Evolutionary conservation across 2,797 vertebrate species (phyloP).

Genomic region (Enteromius trimaculatus): DNA sequence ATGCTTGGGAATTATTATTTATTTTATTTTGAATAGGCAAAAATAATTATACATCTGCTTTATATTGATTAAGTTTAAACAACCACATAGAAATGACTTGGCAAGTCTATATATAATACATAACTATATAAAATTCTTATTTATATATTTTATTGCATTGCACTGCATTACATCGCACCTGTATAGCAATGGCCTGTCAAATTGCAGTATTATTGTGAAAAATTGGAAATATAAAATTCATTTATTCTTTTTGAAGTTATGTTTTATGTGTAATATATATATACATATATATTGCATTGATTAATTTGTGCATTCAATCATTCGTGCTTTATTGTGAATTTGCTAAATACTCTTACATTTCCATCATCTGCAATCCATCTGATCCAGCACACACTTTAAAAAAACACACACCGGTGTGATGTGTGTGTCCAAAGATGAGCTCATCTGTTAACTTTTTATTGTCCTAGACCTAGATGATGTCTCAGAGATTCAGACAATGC

Average conservation of each 20-base stretch:
- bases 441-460: slow-evolving; percentile 57
- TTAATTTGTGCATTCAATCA: no score
- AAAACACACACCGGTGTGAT: background rate
- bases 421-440: slow-evolving; percentile 62
- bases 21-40: background rate
- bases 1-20: background rate
- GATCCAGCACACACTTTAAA: background rate
- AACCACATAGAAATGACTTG: background rate
- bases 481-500: slow-evolving; percentile 31
- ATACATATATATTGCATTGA: no score
- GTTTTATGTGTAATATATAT: background rate
- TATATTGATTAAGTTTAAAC: no score
- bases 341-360: background rate
- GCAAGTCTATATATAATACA: background rate
- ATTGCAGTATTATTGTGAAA: background rate
- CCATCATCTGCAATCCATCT: background rate
- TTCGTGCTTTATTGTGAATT: background rate
- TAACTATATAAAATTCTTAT: background rate
- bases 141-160: background rate
- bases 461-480: slow-evolving; percentile 52
- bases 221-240: background rate
- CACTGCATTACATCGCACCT: background rate
- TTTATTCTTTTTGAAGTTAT: background rate
- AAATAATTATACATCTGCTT: no score
- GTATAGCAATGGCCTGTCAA: background rate